Conservation (phyloP, 2,113 vertebrate genomes). For the Ibidorhyncha struthersii region DNA sequence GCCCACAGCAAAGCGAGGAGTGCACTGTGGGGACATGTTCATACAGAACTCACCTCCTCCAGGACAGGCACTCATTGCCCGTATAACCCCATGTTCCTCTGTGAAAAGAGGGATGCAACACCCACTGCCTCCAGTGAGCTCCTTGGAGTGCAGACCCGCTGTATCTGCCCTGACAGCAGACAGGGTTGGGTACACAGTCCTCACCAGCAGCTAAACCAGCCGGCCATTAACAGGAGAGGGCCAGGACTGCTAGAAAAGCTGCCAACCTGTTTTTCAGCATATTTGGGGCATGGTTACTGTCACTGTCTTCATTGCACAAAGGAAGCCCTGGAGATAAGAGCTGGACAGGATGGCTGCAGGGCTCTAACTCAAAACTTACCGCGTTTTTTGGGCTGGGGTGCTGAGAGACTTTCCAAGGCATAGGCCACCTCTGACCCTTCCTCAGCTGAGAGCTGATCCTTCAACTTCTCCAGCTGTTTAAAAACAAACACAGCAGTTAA, state of each 20-base stretch:
- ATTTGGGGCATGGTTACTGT: neutral
- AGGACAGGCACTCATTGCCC: neutral
- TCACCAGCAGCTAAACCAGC: neutral
- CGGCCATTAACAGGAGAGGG: neutral
- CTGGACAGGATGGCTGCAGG: neutral
- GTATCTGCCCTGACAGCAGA: neutral
- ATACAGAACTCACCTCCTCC: neutral
- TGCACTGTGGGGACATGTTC: fast-evolving
- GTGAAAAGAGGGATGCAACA: neutral
- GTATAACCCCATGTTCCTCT: neutral
- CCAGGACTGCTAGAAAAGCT: neutral
- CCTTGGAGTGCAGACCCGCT: neutral
- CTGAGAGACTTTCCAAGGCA: conserved; percentile 22
- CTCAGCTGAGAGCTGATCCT: conserved; percentile 42
- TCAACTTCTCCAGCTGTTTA: conserved; percentile 67
- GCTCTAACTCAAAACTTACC: conserved; percentile 48
- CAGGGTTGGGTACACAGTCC: neutral
- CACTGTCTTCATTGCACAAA: neutral
- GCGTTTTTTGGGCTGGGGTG: conserved; percentile 58
- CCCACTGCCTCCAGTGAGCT: neutral
- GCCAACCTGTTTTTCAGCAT: neutral
- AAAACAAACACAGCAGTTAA: conserved; percentile 35
- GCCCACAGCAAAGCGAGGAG: neutral
- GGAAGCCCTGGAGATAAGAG: neutral
- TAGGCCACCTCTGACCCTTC: conserved; percentile 46